Evolutionary conservation across 2,888 invertebrate species (phyloP).

Genomic region (Dolichopus griseipennis): DNA sequence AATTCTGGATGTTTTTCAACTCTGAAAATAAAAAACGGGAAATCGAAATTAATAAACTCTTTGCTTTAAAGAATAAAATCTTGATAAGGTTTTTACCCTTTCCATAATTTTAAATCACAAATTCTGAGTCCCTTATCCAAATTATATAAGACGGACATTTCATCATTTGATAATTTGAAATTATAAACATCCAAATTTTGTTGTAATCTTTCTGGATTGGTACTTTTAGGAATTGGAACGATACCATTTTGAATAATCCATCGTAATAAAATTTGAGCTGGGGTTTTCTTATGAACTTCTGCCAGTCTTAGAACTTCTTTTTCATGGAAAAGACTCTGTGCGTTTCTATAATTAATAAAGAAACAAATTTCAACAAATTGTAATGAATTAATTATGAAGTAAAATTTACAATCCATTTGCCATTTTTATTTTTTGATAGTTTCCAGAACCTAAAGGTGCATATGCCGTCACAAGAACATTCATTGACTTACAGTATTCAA

Average conservation of each 20-base stretch:
- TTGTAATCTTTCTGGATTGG: conserved; percentile 58
- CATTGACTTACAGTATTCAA: conserved; percentile 53
- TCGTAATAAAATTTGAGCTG: conserved; percentile 68
- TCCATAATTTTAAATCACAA: conserved; percentile 60
- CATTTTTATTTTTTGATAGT: conserved; percentile 48
- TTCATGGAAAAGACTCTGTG: conserved; percentile 59
- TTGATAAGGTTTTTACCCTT: too few relatives aligned
- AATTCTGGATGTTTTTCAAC: conserved; percentile 61
- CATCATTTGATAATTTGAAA: conserved; percentile 55
- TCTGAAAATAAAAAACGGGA: too few relatives aligned
- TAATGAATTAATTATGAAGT: too few relatives aligned
- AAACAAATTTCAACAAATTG: conserved; percentile 13
- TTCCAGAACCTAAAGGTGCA: conserved; percentile 68
- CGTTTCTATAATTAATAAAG: conserved; percentile 38
- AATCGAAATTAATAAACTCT: too few relatives aligned
- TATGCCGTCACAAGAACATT: conserved; percentile 68
- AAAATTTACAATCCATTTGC: conserved; percentile 25
- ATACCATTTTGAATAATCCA: conserved; percentile 64
- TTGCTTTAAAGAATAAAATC: too few relatives aligned
- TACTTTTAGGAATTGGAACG: conserved; percentile 76
- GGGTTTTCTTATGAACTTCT: conserved; percentile 54
- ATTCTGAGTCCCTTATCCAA: conserved; percentile 60
- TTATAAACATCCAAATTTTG: conserved; percentile 71
- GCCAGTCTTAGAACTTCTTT: conserved; percentile 49
- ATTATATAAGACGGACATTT: conserved; percentile 52